Evolutionary conservation across 2,797 vertebrate genomes (phyloP).

Genomic region (Lateolabrax maculatus): DNA sequence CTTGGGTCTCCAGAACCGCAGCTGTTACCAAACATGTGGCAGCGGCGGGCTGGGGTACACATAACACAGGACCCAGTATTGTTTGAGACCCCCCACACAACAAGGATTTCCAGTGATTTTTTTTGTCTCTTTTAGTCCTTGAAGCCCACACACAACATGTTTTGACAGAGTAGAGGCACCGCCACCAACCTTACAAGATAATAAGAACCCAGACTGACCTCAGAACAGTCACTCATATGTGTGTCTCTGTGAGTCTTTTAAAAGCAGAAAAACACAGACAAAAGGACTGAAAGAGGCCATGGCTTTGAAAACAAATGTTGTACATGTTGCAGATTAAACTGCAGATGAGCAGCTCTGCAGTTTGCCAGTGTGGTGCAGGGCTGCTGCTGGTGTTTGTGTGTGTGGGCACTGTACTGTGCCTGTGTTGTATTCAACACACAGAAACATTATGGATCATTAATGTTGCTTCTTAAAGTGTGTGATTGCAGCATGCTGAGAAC

Average conservation of each 20-base stretch:
- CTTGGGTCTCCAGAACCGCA: not conserved
- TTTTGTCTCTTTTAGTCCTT: not conserved
- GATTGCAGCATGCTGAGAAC: not conserved
- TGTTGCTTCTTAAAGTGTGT: not conserved
- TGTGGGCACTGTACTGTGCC: too few relatives aligned
- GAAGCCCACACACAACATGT: not conserved
- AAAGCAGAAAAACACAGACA: not conserved
- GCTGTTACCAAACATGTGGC: not conserved
- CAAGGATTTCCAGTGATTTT: not conserved
- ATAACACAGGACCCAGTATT: not conserved
- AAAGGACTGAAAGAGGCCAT: not conserved
- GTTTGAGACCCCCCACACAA: not conserved
- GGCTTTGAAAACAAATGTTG: not conserved
- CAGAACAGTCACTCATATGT: not conserved
- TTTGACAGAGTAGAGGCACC: not conserved
- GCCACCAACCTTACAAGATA: too few relatives aligned
- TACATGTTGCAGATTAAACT: not conserved
- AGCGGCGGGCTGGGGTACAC: not conserved
- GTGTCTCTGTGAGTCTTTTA: not conserved
- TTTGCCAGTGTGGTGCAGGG: not conserved
- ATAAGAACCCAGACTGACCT: not conserved
- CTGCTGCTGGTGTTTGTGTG: not conserved
- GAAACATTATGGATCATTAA: not conserved
- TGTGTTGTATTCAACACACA: too few relatives aligned
- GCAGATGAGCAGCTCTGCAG: not conserved